Conservation (phyloP, 2,113 vertebrate species). For the Brachirus orientalis region DNA sequence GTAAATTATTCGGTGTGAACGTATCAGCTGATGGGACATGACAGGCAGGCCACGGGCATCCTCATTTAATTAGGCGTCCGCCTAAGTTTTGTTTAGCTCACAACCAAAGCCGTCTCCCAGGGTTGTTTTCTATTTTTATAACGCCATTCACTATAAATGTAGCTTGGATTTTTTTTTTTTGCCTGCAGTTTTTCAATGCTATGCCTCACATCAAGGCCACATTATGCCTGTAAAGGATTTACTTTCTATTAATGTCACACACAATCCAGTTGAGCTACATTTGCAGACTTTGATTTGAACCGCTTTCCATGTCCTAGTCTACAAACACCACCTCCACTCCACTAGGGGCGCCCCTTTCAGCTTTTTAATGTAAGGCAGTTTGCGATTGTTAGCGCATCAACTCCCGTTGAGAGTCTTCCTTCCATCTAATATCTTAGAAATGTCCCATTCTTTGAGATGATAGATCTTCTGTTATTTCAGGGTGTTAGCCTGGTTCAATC, state of each 20-base stretch:
- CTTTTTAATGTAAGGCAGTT: too few species aligned
- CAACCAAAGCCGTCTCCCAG: constrained; percentile 22
- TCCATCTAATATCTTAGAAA: too few species aligned
- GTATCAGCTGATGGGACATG: constrained; percentile 46
- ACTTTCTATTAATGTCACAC: constrained; percentile 16
- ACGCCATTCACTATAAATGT: constrained; percentile 18
- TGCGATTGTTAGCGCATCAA: too few species aligned
- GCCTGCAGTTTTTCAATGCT: constrained; percentile 12
- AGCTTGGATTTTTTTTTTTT: constrained; percentile 14
- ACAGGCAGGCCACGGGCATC: constrained; percentile 49
- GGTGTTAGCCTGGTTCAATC: too few species aligned
- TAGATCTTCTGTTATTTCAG: too few species aligned
- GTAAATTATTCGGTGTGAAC: constrained; percentile 32
- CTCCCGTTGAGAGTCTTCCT: too few species aligned
- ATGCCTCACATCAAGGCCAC: constrained; percentile 8
- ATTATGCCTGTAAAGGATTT: constrained; percentile 14
- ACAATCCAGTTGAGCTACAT: too few species aligned
- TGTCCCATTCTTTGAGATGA: too few species aligned
- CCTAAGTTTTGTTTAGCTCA: constrained; percentile 43
- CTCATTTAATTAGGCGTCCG: constrained; percentile 59
- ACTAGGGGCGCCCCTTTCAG: too few species aligned
- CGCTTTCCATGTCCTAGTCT: too few species aligned
- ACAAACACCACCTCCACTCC: too few species aligned
- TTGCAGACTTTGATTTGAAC: too few species aligned
- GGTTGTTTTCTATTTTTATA: constrained; percentile 31